Percentiles rank a stretch among this genome's conserved stretches.
Evolutionary conservation across 2,113 vertebrate genomes (phyloP).

Genomic region (Xerus inauris): DNA sequence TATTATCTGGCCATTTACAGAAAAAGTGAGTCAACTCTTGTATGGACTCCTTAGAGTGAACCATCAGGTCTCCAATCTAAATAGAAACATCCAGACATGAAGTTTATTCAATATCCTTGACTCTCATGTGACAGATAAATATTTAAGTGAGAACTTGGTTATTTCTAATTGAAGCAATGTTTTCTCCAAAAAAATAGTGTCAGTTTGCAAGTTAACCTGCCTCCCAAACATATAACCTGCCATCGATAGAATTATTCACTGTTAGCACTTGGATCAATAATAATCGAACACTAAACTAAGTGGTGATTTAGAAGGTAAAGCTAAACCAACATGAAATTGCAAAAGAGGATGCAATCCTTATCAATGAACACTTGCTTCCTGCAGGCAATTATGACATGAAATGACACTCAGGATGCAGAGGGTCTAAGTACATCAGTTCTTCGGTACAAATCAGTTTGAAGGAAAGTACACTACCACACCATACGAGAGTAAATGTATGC

Average conservation of each 20-base stretch:
- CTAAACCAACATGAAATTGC: constrained; percentile 45
- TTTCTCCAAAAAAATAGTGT: constrained; percentile 27
- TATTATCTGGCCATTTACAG: not conserved
- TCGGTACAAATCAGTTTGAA: not conserved
- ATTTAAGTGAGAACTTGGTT: not conserved
- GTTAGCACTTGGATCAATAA: constrained; percentile 51
- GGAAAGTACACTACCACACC: not conserved
- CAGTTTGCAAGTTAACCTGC: constrained; percentile 19
- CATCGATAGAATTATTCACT: constrained; percentile 18
- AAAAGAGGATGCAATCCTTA: constrained; percentile 40
- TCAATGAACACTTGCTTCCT: constrained; percentile 13
- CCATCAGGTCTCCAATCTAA: not conserved
- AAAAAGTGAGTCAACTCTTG: not conserved
- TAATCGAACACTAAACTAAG: constrained; percentile 54
- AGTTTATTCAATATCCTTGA: not conserved
- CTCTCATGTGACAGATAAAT: not conserved
- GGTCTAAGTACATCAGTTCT: not conserved
- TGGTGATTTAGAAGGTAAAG: constrained; percentile 54
- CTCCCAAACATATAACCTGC: not conserved
- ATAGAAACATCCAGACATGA: constrained; percentile 41
- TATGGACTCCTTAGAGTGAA: not conserved
- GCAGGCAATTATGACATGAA: not conserved
- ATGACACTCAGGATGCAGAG: not conserved
- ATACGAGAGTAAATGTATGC: not conserved
- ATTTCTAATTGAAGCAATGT: not conserved